Evolutionary conservation across 2,888 invertebrate species (phyloP), one percentile per base, ranked within the genome.

Genomic region (Myopa tessellatipennis): DNA sequence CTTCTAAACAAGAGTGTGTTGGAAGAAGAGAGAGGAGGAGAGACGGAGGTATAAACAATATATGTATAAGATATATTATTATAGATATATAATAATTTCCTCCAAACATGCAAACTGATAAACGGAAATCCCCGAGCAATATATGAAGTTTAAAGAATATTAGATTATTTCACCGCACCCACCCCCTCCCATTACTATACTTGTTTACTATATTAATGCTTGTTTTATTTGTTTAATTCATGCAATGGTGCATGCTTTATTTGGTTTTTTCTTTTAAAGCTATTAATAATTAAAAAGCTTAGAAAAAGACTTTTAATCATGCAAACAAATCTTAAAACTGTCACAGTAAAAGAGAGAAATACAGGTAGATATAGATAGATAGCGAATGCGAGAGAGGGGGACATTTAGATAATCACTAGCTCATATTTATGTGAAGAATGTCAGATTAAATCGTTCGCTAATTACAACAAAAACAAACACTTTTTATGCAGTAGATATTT

Each of bases 21-120:
- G 3, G 45, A 45, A 45, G 45, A 10, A 10, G 1, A 68, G 26
- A 12, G 18, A 2, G 45, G 0, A 40, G 2, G 2, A 26, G 55
- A 26, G 34, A 70, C 4, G 12, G 70, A 12, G 38, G n/a, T 34
- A 45, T 1, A 6, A 10, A 6, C 7, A 45, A 45, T 6, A 10
- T 45, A 45, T 45, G 7, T 10, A 45, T 45, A 45, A 70, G 2
- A 26, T 26, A 26, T 26, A 26, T 26, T 26, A 26, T 26, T 26
- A 26, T 26, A 26, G 50, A 69, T 26, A 70, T 52, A 70, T 70
- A 52, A 40, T 14, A 70, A 55, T 70, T 26, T 55, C 16, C 70
- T 16, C 2, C 34, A 36, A 52, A 55, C 70, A 70, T 70, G 70
- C 70, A 26, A 70, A 34, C 18, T 18, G 68, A 40, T 26, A n/a